A percentile compares a stretch with the other conserved stretches of the same genome.
Evolutionary conservation across 2,113 vertebrate species (phyloP).

Genomic region (Scatophagus argus): DNA sequence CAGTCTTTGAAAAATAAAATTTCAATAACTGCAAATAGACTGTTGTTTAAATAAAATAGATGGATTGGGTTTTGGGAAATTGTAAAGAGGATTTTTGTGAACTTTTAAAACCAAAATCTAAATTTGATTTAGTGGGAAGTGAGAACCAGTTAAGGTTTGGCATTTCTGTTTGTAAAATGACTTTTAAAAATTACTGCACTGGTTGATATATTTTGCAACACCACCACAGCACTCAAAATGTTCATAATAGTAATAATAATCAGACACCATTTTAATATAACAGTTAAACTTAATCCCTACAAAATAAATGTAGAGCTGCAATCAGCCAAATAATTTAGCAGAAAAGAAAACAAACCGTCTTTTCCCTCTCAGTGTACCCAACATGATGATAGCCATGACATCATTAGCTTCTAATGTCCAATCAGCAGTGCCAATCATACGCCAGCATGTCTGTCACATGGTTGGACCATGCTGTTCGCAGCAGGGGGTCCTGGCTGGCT

Average conservation of each 20-base stretch:
- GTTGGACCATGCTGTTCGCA: slow-evolving; percentile 61
- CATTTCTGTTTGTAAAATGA: slow-evolving; percentile 5
- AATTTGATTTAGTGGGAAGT: too few species aligned
- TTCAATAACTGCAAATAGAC: too few species aligned
- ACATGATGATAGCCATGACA: slow-evolving; percentile 53
- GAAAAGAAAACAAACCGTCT: slow-evolving; percentile 29
- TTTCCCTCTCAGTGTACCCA: slow-evolving; percentile 14
- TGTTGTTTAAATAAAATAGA: too few species aligned
- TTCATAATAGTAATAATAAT: slow-evolving; percentile 18
- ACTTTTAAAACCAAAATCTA: not conserved
- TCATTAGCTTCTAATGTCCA: slow-evolving; percentile 58
- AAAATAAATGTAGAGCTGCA: slow-evolving; percentile 1
- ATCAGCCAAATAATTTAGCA: not conserved
- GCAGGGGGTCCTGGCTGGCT: slow-evolving; percentile 62
- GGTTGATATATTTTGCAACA: slow-evolving; percentile 8
- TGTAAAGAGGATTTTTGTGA: not conserved
- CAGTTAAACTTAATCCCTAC: not conserved
- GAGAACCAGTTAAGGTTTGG: not conserved
- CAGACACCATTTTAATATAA: slow-evolving; percentile 5
- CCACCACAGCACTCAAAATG: not conserved
- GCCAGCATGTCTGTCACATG: slow-evolving; percentile 73
- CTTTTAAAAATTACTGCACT: not conserved
- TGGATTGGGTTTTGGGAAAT: too few species aligned
- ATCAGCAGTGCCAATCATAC: slow-evolving; percentile 72
- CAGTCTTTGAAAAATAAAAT: too few species aligned